These are phyloP conservation scores for Rhyacichthys aspro DNA, from an alignment of 2,797 vertebrate genomes.

Conservation along the genomic window DNA sequence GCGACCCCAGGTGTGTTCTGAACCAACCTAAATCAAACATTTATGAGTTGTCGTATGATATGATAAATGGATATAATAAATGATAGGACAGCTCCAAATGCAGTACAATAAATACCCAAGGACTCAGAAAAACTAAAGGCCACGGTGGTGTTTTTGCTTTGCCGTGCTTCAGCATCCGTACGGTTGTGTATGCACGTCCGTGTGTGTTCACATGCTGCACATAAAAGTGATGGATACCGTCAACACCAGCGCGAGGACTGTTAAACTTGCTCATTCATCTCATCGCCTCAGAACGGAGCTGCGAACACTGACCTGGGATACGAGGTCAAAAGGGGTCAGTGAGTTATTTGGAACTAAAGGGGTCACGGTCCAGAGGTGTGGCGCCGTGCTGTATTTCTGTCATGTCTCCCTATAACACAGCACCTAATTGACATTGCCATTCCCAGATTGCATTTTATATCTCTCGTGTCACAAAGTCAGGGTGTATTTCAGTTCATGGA, in stretches of 20 bases:
- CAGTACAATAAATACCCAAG: neutral
- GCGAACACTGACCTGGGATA: slow-evolving; percentile 26
- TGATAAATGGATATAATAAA: too few relatives aligned
- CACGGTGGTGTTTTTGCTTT: neutral
- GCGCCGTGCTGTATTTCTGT: slow-evolving; percentile 56
- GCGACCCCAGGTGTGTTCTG: too few relatives aligned
- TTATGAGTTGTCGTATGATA: too few relatives aligned
- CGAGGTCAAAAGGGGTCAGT: slow-evolving; percentile 43
- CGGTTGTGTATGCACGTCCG: neutral
- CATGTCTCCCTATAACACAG: slow-evolving; percentile 30
- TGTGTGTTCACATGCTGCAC: slow-evolving; percentile 5
- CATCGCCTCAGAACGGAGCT: slow-evolving; percentile 9
- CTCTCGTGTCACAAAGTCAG: slow-evolving; percentile 30
- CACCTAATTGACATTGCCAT: slow-evolving; percentile 43
- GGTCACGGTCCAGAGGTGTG: slow-evolving; percentile 52
- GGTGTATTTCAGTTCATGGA: slow-evolving; percentile 36
- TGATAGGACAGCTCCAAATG: too few relatives aligned
- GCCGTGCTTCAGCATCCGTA: neutral
- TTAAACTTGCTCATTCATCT: slow-evolving; percentile 40
- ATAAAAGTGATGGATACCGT: slow-evolving; percentile 43
- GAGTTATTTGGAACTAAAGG: slow-evolving; percentile 49
- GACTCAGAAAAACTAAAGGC: slow-evolving; percentile 14
- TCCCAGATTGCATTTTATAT: slow-evolving; percentile 51
- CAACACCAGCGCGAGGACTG: slow-evolving; percentile 7
- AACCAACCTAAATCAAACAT: too few relatives aligned